Evolutionary conservation across 2,797 vertebrate genomes (phyloP), one percentile per base, ranked within the genome.

Genomic region (Sorex maritimensis): DNA sequence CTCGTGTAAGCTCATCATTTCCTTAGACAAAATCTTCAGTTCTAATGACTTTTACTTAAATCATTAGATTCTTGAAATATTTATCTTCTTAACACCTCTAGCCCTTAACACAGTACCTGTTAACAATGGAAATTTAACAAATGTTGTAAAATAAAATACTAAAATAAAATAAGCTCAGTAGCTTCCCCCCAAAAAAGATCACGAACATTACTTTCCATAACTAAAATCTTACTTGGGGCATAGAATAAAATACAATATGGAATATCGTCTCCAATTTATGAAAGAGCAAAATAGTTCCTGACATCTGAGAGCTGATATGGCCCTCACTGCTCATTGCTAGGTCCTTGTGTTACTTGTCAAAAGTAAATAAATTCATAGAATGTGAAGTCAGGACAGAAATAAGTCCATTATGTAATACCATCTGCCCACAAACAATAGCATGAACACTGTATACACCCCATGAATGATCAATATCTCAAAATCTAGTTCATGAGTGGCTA

Each of bases 401-500:
- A 81, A 65, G 38, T 30, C 58, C 65, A 61, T 17, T 30, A 23
- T 30, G 21, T 49, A 14, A 55, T 83, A 72, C n/a, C 9, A 11
- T 41, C 24, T 30, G 49, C 78, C 81, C 58, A 77, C 75, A 58
- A 41, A 58, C 24, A 88, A 87, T 90, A 80, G 4, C 26, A 74
- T 2, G 3, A 81, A 77, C 23, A 13, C 6, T 19, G 4, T 13
- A 17, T 65, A 68, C 21, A 1, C 28, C n/a, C 41, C n/a, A 52
- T 9, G 72, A 49, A 81, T 52, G 49, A 55, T 65, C 69, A 63
- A 34, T 23, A 68, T 11, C 2, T n/a, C 67, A 34, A 11, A 71
- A 71, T 24, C 23, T 11, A 63, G 71, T 34, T 84, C 28, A 46
- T 19, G 24, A 75, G 41, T 49, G 65, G 34, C 28, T 67, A 4